Evolutionary conservation across 2,797 vertebrate genomes (phyloP), one percentile per base, ranked within the genome.

Genomic region (Muraenolepis orangiensis): DNA sequence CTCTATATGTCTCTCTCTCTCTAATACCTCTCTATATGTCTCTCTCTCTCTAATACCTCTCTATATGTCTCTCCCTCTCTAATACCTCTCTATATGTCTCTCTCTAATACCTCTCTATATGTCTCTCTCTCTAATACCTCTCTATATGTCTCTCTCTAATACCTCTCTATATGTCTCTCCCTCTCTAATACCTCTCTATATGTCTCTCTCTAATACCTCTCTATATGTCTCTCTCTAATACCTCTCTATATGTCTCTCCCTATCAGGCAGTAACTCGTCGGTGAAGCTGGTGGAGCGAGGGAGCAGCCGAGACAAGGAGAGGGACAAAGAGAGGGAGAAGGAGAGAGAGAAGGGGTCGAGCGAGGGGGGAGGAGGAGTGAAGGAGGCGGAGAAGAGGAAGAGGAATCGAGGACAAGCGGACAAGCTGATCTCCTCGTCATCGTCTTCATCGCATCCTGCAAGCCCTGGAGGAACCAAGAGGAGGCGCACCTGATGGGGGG

Each of bases 241-340:
- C n/a, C 18, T 16, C 40, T 42, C 14, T 66, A 2, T 74, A n/a
- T 42, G 3, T 68, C 34, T 67, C 26, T 42, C 81, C 85, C 83
- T 81, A 82, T 34, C 83, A 92, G 92, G 91, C 67, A 91, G 91
- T 8, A 92, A 91, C 89, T 92, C 91, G 1, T 93, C 87, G 0
- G 83, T 91, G 83, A 91, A 91, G 81, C 86, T 85, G 84, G 80
- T 83, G 0, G 90, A 90, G 83, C 85, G 88, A 80, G 76, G 74
- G 2, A 78, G 81, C 81, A 77, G 76, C 78, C 87, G 89, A n/a
- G 87, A 89, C 6, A 90, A 87, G 40, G 34, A 20, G 18, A 16
- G 36, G 57, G 66, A 46, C 23, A 31, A 29, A 29, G 61, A 30
- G 66, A 38, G 18, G 68, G 70, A 34, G 73, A 32, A 51, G 66